A percentile compares a stretch with the other conserved stretches of the same genome.
Evolutionary conservation across 1,140 invertebrate species (phyloP).

Genomic region (Colletes gigas): DNA sequence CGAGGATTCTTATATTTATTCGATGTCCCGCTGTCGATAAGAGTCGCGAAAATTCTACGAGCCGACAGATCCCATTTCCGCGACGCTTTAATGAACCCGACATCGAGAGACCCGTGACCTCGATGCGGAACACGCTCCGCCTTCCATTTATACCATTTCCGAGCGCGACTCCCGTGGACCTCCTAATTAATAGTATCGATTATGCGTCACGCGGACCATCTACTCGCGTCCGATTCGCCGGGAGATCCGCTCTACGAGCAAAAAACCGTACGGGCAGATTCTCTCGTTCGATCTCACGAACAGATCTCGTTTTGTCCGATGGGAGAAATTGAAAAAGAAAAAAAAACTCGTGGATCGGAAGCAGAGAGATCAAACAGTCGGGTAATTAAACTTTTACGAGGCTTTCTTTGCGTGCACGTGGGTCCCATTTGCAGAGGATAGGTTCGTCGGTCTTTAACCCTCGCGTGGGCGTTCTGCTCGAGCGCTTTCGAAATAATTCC

Average conservation of each 20-base stretch:
- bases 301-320: background rate
- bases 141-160: background rate
- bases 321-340: background rate
- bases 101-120: slow-evolving; percentile 18
- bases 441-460: background rate
- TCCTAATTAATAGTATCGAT: slow-evolving; percentile 48
- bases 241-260: background rate
- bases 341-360: background rate
- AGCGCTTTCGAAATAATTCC: too few species aligned
- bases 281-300: background rate
- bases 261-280: slow-evolving; percentile 13
- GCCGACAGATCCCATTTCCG: slow-evolving; percentile 10
- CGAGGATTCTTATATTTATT: background rate
- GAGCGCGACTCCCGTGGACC: background rate
- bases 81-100: background rate
- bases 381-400: slow-evolving; percentile 33
- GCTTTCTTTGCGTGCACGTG: background rate
- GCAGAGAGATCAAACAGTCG: slow-evolving; percentile 19
- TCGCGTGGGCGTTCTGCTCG: too few species aligned
- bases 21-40: background rate
- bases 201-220: slow-evolving; percentile 7
- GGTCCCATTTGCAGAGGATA: background rate
- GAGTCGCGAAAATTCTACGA: background rate
- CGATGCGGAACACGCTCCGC: background rate
- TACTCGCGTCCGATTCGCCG: background rate